Conservation (phyloP, 2,888 invertebrate species). For the Lydus trimaculatus region DNA sequence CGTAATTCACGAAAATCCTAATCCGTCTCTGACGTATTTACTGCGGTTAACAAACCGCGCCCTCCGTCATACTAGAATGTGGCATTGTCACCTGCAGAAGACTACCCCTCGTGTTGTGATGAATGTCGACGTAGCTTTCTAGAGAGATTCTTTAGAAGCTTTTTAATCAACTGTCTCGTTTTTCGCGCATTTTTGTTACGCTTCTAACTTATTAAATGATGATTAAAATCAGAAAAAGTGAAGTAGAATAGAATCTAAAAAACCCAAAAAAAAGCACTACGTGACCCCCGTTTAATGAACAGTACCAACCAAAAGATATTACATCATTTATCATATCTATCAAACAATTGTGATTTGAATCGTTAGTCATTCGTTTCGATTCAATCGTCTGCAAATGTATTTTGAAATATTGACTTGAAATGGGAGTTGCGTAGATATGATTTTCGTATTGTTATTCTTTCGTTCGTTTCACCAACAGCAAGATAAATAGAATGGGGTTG, state of each 20-base stretch:
- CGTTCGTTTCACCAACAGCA: slow-evolving; percentile 16
- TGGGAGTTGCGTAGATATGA: slow-evolving; percentile 26
- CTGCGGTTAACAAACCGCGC: slow-evolving; percentile 11
- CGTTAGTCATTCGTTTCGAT: slow-evolving; percentile 36
- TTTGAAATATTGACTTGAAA: slow-evolving; percentile 34
- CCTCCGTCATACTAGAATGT: slow-evolving; percentile 7
- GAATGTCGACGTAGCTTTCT: slow-evolving; percentile 5
- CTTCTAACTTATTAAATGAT: neutral
- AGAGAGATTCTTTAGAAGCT: neutral
- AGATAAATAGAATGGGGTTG: neutral
- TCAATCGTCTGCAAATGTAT: slow-evolving; percentile 31
- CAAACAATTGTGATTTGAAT: slow-evolving; percentile 19
- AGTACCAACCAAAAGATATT: slow-evolving; percentile 23
- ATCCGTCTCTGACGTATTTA: slow-evolving; percentile 15
- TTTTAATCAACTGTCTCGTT: slow-evolving; percentile 9
- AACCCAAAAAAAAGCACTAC: neutral
- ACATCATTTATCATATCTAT: slow-evolving; percentile 30
- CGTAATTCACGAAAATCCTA: slow-evolving; percentile 12
- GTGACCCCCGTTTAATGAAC: neutral
- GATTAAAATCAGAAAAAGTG: neutral
- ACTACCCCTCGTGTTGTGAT: slow-evolving; percentile 1
- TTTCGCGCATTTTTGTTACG: neutral
- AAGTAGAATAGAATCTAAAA: neutral
- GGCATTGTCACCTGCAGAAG: slow-evolving; percentile 16
- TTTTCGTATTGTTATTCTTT: slow-evolving; percentile 29